phyloP scores from a whole-genome alignment of 2,113 vertebrate species.

The Eptatretus burgeri region DNA sequence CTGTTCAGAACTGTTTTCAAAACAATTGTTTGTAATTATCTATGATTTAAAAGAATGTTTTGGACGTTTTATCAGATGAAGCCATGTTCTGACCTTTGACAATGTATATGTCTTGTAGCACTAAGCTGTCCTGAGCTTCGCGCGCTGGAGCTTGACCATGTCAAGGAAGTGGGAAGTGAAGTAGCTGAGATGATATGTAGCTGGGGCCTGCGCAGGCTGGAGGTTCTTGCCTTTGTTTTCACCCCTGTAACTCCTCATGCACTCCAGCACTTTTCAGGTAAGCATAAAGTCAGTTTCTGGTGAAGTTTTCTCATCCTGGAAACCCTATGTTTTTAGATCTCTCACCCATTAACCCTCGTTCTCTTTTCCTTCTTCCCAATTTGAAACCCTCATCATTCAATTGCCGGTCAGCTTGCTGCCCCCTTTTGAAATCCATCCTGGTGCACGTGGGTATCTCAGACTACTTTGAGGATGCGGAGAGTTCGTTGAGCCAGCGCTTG shows the following conservation, averaged over 20 bases:
- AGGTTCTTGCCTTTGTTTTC: slow-evolving; percentile 1
- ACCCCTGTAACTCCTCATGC: not conserved
- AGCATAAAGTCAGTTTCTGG: not conserved
- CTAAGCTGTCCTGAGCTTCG: not conserved
- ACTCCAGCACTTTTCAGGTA: slow-evolving; percentile 2
- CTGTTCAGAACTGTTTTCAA: no score
- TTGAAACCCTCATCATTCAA: not conserved
- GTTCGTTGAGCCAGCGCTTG: not conserved
- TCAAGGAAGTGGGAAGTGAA: not conserved
- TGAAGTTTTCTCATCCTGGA: no score
- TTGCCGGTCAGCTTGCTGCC: not conserved
- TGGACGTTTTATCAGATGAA: no score
- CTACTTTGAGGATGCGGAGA: not conserved
- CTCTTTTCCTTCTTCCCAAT: not conserved
- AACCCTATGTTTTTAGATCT: no score
- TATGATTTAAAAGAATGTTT: no score
- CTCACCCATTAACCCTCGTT: no score
- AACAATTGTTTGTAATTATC: no score
- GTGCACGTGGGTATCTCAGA: slow-evolving; percentile 2
- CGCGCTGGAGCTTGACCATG: slow-evolving; percentile 1
- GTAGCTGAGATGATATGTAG: not conserved
- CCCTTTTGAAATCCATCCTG: not conserved
- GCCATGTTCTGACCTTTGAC: no score
- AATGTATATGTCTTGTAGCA: not conserved
- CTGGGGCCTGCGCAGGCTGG: not conserved